A percentile compares a stretch with the other conserved stretches of the same genome.
Conservation (phyloP, 2,888 invertebrate species). For the Griposia aprilina region DNA sequence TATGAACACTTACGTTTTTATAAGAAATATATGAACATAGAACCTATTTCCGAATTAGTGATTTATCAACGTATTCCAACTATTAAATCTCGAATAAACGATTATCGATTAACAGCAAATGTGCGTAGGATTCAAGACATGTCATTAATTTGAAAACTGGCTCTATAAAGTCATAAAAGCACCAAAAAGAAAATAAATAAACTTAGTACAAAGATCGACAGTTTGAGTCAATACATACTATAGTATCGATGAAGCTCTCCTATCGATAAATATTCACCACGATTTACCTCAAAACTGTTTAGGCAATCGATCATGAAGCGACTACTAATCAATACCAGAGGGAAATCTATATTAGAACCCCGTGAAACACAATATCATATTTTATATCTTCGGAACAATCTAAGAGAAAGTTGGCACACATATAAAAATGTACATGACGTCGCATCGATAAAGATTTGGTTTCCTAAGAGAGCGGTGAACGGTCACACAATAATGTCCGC, state of each 20-base stretch:
- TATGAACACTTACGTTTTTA: constrained; percentile 86
- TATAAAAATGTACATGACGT: constrained; percentile 51
- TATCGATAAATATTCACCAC: constrained; percentile 20
- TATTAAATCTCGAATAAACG: constrained; percentile 4
- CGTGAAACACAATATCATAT: constrained; percentile 27
- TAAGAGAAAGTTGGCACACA: constrained; percentile 58
- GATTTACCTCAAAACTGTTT: background rate
- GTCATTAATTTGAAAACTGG: constrained; percentile 40
- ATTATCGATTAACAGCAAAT: background rate
- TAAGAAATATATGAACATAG: constrained; percentile 57
- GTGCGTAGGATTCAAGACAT: constrained; percentile 5
- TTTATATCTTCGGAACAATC: constrained; percentile 27
- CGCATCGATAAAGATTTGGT: constrained; percentile 29
- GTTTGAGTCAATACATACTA: constrained; percentile 39
- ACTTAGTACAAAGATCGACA: constrained; percentile 52
- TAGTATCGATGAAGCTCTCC: constrained; percentile 22
- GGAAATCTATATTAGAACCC: constrained; percentile 16
- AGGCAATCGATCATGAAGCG: constrained; percentile 1
- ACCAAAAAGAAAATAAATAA: constrained; percentile 57
- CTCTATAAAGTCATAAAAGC: constrained; percentile 38
- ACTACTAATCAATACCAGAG: constrained; percentile 15
- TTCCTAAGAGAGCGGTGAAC: background rate
- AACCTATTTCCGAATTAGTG: constrained; percentile 28
- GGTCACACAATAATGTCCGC: background rate
- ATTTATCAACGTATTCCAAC: background rate